Percentiles rank a stretch among this genome's conserved stretches.
phyloP scores from a whole-genome alignment of 2,888 invertebrate genomes.

The Macroteleia sp. region DNA sequence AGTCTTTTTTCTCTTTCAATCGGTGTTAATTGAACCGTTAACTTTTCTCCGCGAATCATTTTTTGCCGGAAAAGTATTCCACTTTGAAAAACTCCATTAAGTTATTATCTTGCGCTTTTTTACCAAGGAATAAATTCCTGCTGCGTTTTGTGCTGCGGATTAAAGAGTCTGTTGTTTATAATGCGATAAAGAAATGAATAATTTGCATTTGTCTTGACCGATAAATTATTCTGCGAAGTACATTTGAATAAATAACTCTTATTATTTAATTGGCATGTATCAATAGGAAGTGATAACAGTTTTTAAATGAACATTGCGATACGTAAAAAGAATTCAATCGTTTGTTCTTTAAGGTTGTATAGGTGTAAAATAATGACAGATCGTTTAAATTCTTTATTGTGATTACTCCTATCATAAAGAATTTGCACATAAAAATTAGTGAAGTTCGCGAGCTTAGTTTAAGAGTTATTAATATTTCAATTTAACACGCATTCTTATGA shows the following conservation, averaged over 20 bases:
- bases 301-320: constrained; percentile 10
- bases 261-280: constrained; percentile 42
- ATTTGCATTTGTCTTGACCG: constrained; percentile 12
- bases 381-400: too few species aligned
- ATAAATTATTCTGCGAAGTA: constrained; percentile 25
- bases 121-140: constrained; percentile 10
- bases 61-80: constrained; percentile 17
- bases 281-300: constrained; percentile 18
- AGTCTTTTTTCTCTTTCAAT: background rate
- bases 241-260: constrained; percentile 44
- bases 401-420: too few species aligned
- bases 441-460: too few species aligned
- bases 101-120: constrained; percentile 20
- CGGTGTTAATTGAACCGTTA: constrained; percentile 46
- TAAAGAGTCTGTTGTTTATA: constrained; percentile 30
- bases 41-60: constrained; percentile 23
- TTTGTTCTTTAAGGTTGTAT: too few species aligned
- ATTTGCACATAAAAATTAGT: too few species aligned
- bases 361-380: too few species aligned
- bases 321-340: constrained; percentile 7
- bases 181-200: constrained; percentile 39
- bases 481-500: too few species aligned
- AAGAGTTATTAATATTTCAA: too few species aligned
- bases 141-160: constrained; percentile 22
- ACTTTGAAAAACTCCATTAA: constrained; percentile 26